Conservation (phyloP, 2,797 vertebrate genomes). For the Paramormyrops hopkinsi region DNA sequence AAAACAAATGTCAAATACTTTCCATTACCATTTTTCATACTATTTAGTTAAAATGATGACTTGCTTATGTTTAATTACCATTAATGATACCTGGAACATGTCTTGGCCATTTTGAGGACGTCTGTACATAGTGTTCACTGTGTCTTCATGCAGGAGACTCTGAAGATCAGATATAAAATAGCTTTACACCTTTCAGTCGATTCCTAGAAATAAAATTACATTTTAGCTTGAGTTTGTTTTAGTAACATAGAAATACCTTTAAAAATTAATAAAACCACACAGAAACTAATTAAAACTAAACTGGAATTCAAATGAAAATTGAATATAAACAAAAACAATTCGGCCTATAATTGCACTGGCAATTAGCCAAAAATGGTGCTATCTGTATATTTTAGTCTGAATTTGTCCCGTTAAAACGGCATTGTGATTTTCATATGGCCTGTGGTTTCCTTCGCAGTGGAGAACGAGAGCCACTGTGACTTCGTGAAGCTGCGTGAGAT, state of each 20-base stretch:
- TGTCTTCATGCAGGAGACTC: not conserved
- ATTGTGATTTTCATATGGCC: not conserved
- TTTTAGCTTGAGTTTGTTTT: no score
- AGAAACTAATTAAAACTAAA: not conserved
- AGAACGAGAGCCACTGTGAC: conserved; percentile 77
- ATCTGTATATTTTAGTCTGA: not conserved
- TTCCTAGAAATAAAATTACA: not conserved
- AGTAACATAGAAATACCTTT: not conserved
- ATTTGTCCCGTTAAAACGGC: not conserved
- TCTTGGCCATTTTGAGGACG: not conserved
- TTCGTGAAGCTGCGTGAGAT: conserved; percentile 77
- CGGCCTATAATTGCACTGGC: not conserved
- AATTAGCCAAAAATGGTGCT: not conserved
- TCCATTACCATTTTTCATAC: not conserved
- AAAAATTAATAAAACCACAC: not conserved
- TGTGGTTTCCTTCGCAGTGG: conserved; percentile 51
- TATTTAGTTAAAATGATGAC: not conserved
- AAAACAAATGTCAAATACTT: not conserved
- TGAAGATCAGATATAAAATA: not conserved
- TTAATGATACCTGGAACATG: not conserved
- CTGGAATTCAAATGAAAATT: not conserved
- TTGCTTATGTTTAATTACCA: not conserved
- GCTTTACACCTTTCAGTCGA: not conserved
- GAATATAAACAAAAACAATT: not conserved
- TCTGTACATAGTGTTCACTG: not conserved